Base-by-base conservation (phyloP, 2,797 vertebrate species). In the Echiichthys vipera region DNA sequence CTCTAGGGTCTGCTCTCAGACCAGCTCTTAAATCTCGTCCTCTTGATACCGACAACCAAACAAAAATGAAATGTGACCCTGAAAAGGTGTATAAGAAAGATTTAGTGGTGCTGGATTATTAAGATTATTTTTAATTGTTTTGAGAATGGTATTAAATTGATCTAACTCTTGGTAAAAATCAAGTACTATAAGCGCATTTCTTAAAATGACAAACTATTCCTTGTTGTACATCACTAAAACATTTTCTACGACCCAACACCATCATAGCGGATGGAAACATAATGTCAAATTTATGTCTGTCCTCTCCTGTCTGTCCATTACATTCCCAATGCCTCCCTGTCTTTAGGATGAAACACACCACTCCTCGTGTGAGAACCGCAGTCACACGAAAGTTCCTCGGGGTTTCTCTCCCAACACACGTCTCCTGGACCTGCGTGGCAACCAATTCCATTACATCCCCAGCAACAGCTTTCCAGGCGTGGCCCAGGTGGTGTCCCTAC, bases 391-490 rank as follows among this genome's bases (percentile, higher is more conserved):
- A 49, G 92, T 99, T 39, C 98, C 98, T 5, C 92, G n/a, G 0
- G 95, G 96, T 50, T 98, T 99, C 84, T 94, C 96, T 29, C 17
- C 80, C 0, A 79, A 87, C 81, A 97, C 95, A 0, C 93, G 76
- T 18, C 96, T 99, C 34, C 95, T 99, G 0, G 96, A 98, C 88
- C 89, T 99, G 59, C 93, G 91, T 12, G 89, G 76, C 29, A 99
- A 98, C 74, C 42, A 91, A 84, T 96, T 98, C 71, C 80, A 93
- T 51, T 89, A 78, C 10, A 85, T 99, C 82, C 93, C 95, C 0
- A 78, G 82, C 0, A 95, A 88, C 1, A 94, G 96, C 81, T 99
- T 99, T 78, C 92, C 91, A 0, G 92, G 94, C 5, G 81, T 97
- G 30, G 66, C 91, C 55, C 88, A 90, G 51, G 93, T 98, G 8